Evolutionary conservation across 2,113 vertebrate species (phyloP), one percentile per base, ranked within the genome.

Genomic region (Sander lucioperca): DNA sequence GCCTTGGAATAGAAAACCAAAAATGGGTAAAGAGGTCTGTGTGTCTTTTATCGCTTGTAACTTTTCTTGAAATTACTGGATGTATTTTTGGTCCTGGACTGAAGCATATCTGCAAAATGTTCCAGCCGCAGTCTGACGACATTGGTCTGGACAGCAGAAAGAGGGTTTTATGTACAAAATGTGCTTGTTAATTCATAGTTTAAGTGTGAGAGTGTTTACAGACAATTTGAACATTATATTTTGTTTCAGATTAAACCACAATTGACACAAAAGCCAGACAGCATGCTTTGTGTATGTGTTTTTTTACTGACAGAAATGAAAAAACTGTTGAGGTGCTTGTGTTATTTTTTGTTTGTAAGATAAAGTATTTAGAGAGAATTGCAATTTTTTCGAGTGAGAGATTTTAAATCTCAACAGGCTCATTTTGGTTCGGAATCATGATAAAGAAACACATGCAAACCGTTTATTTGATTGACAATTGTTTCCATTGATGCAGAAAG

Each of bases 1-100:
- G 58, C 71, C 72, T 86, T 12, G 39, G 76, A 87, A 91, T 90
- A 85, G 92, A 90, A 91, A 86, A 69, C 59, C 79, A 71, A 80
- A 80, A 83, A 83, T 73, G 71, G 62, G 59, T 51, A 54, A 59
- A 36, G n/a, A 43, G 53, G 36, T 56, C 30, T 72, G 50, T 86
- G 74, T 79, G 89, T 81, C 8, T 72, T 88, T 89, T 83, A 88
- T 85, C 59, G 82, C 81, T 87, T 83, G 61, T 86, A 69, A 91
- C 82, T 72, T 84, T 75, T 76, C 71, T 64, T 80, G 59, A 87
- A 89, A 84, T 86, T 50, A 79, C 85, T 83, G 79, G 67, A 88
- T 85, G 43, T 83, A 88, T 89, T 92, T 94, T 84, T 66, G 72
- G 48, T 57, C 9, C 14, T 64, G 54, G 69, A 74, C 61, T 61